Base-by-base conservation (phyloP, 2,113 vertebrate species). In the Cottus gobio region DNA sequence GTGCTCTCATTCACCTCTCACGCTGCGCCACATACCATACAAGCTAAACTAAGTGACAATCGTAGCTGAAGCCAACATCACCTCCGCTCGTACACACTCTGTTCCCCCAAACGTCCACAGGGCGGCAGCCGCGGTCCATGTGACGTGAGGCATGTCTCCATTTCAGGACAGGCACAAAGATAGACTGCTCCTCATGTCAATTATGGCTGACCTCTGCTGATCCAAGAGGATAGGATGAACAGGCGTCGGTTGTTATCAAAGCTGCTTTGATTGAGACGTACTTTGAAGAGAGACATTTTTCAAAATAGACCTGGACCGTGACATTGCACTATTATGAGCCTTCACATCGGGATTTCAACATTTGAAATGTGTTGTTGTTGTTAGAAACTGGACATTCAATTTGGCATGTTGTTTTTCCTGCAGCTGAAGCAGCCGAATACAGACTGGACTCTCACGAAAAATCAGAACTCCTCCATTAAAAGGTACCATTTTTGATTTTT, bases 361-460 rank as follows among this genome's bases (percentile, higher is more conserved):
- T 50, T 22, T 7, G 13, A 30, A 0, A 44, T 44, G 4, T 48
- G 3, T 54, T 54, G 22, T n/a, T 52, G 22, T 52, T 54, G 50
- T 54, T 54, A 24, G 2, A 56, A 56, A 24, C 11, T 56, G 24
- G n/a, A 44, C 26, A 71, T 70, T 8, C 6, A 73, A 52, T 16
- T 2, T 58, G 20, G 36, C 3, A 5, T 22, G 7, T 1, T 37
- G 2, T 71, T 68, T 91, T 76, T 82, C 30, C 90, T 93, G 54
- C 94, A 97, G 96, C 83, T 95, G 71, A 97, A 97, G 81, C 96
- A 97, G 85, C 94, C 96, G 86, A 97, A 96, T 84, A 96, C 88
- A 37, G 96, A 97, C 91, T 96, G 96, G 95, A 89, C 96, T 54
- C 95, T 96, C 26, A 94, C 93, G 4, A 95, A 95, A 82, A 93